Base-by-base conservation (phyloP, 2,113 vertebrate species). In the Engraulis encrasicolus region DNA sequence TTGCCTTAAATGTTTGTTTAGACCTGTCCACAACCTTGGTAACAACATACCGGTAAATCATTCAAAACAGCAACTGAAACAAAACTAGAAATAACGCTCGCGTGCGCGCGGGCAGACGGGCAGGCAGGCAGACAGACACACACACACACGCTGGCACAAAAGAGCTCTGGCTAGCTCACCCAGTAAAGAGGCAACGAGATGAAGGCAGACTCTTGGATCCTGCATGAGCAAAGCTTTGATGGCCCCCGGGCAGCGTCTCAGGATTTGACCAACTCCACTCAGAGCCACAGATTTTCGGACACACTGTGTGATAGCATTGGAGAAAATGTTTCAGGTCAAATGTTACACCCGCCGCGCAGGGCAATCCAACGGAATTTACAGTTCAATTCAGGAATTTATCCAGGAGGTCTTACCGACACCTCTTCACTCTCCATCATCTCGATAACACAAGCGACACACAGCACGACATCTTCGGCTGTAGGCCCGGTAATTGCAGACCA, bases 201-300 rank as follows among this genome's bases (percentile, higher is more conserved):
- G 94, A 6, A 93, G 14, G 83, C 93, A 95, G 84, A 96, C 91
- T 85, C 92, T 92, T 85, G 93, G 90, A 12, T 99, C 96, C 31
- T 95, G 92, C 6, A 87, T 90, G 78, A 99, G 90, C 86, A 97
- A 88, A 87, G 94, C 93, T 23, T 89, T 85, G 31, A 97, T 82
- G 0, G 90, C 81, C 40, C 93, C 91, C 0, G 96, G 88, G 66
- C 93, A 94, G 86, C 89, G 94, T 78, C 91, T 89, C 61, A 99
- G 88, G 82, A 95, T 91, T 11, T 93, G 93, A 0, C 87, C 93
- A 38, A 98, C 89, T 6, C 94, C 93, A 54, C 93, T 91, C 58
- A 99, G 84, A 80, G 95, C 89, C 3, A 96, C 94, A 78, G 94
- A 96, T 94, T 96, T 99, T 54, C 97, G 96, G 80, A 97, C 95